Percentiles rank a stretch among this genome's conserved stretches.
Conservation (phyloP, 2,797 vertebrate species). For the Ctenosaura bakeri region DNA sequence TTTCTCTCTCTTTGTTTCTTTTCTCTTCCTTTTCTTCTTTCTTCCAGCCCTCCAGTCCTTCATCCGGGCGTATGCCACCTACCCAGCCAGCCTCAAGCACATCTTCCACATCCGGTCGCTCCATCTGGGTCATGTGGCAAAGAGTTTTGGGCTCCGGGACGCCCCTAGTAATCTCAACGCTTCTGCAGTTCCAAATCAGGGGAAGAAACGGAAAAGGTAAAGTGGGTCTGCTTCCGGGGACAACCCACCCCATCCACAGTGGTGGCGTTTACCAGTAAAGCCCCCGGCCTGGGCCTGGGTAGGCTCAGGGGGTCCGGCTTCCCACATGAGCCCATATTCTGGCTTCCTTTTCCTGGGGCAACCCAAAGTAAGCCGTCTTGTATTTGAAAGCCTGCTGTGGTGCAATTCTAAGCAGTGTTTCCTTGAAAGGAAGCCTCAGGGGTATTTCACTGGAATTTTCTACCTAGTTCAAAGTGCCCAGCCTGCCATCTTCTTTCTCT, state of each 20-base stretch:
- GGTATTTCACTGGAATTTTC: too few relatives aligned
- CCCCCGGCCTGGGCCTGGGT: too few relatives aligned
- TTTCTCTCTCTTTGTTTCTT: background rate
- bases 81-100: conserved; percentile 87
- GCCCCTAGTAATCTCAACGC: conserved; percentile 86
- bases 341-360: too few relatives aligned
- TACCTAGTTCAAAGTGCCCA: background rate
- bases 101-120: conserved; percentile 91
- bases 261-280: background rate
- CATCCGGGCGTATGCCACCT: conserved; percentile 89
- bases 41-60: conserved; percentile 91
- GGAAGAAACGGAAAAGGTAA: conserved; percentile 78
- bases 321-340: too few relatives aligned
- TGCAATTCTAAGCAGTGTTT: too few relatives aligned
- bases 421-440: too few relatives aligned
- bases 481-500: background rate
- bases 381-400: too few relatives aligned
- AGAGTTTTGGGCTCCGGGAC: conserved; percentile 96
- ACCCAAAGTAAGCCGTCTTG: too few relatives aligned
- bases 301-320: too few relatives aligned
- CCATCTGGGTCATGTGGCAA: conserved; percentile 94
- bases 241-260: background rate
- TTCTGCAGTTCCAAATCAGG: conserved; percentile 41
- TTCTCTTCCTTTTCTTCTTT: fast-evolving
- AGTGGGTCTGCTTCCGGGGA: background rate